Evolutionary conservation across 1,140 invertebrate genomes (phyloP).

Genomic region (Drosophila funebris): DNA sequence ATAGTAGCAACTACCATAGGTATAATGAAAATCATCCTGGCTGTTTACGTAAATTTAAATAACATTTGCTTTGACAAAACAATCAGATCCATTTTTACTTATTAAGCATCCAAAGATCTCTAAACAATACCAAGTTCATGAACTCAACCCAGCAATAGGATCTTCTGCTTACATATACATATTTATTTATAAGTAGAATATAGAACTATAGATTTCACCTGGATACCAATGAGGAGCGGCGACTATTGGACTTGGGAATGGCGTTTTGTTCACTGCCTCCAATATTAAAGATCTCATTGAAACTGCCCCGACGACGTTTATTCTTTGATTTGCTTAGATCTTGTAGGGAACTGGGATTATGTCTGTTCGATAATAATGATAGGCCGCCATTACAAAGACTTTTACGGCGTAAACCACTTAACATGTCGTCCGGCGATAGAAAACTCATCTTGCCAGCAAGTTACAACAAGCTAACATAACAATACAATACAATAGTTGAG

Average conservation of each 20-base stretch:
- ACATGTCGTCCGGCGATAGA: slow-evolving; percentile 60
- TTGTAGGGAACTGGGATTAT: slow-evolving; percentile 24
- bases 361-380: slow-evolving; percentile 35
- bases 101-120: not conserved
- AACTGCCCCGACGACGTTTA: slow-evolving; percentile 80
- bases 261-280: slow-evolving; percentile 8
- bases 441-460: slow-evolving; percentile 52
- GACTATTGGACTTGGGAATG: slow-evolving; percentile 5
- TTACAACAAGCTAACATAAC: not conserved
- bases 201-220: slow-evolving; percentile 37
- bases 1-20: too few relatives aligned
- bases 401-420: slow-evolving; percentile 59
- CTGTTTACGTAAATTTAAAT: too few relatives aligned
- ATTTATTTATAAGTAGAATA: not conserved
- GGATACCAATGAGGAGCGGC: slow-evolving; percentile 57
- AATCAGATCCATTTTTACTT: too few relatives aligned
- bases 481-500: not conserved
- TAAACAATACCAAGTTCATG: not conserved
- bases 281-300: slow-evolving; percentile 62
- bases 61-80: too few relatives aligned
- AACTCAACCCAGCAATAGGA: not conserved
- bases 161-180: not conserved
- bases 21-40: too few relatives aligned
- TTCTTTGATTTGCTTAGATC: slow-evolving; percentile 57
- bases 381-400: slow-evolving; percentile 66